Base-by-base conservation (phyloP, 2,797 vertebrate species). In the Danio aesculapii region DNA sequence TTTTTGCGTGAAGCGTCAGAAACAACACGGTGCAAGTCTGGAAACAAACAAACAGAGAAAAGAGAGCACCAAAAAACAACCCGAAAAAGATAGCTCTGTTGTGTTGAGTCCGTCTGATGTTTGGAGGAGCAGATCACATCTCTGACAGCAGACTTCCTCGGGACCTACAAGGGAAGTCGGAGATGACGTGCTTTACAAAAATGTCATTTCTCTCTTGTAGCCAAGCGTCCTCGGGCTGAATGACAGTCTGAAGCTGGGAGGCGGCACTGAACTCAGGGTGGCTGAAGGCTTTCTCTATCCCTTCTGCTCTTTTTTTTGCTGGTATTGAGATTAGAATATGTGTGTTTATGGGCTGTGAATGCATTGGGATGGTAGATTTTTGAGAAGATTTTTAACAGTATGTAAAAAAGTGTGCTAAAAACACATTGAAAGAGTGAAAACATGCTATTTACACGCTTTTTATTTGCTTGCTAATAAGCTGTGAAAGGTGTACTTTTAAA, bases 101-200 rank as follows among this genome's bases (percentile, higher is more conserved):
- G 75, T 68, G 75, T 87, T 62, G 81, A 88, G 80, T 81, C 68
- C 71, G 57, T 88, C 86, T 91, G 87, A 92, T 93, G 88, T 81
- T 85, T 72, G 83, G 75, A 88, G 85, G 85, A 86, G 87, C 79
- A 46, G 79, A 44, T 82, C 79, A 41, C 73, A 74, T 61, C 68
- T 84, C 85, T 81, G 80, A 86, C 83, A 86, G 81, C 53, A 79
- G 55, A 84, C 83, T 83, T 87, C 43, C 73, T 44, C 59, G 81
- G 77, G 85, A 84, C 80, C 75, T 71, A 68, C 66, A 49, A 63
- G 47, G 76, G 70, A 81, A 73, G 66, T 85, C 84, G 79, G 81
- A 47, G 67, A 83, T 79, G 81, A 86, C 69, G 77, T 84, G 80
- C 83, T 86, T 81, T 73, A 82, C 86, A 87, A 85, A 89, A 83